These are phyloP conservation scores for Schlechtendalia chinensis DNA, from an alignment of 1,140 invertebrate genomes.

Conservation along the genomic window DNA sequence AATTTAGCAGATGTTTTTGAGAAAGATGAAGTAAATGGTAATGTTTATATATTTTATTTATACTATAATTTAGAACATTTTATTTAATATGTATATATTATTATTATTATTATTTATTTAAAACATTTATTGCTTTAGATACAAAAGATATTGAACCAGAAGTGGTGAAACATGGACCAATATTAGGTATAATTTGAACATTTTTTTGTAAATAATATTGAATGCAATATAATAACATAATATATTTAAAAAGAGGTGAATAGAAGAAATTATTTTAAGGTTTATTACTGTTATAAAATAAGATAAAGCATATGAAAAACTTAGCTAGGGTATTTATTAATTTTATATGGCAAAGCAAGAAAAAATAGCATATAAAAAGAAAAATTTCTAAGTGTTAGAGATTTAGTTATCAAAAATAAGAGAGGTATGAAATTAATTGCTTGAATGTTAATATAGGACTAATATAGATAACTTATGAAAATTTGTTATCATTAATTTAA, in stretches of 20 bases:
- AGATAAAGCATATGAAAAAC: too few species aligned
- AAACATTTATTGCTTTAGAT: neutral
- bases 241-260: neutral
- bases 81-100: neutral
- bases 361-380: too few species aligned
- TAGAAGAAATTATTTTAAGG: neutral
- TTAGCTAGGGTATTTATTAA: too few species aligned
- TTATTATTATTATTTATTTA: neutral
- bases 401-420: too few species aligned
- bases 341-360: too few species aligned
- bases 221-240: neutral
- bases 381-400: too few species aligned
- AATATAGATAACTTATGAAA: too few species aligned
- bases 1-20: slow-evolving; percentile 15
- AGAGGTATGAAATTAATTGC: too few species aligned
- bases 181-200: slow-evolving; percentile 26
- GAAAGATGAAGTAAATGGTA: slow-evolving; percentile 4
- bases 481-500: too few species aligned
- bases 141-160: slow-evolving; percentile 14
- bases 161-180: neutral
- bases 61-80: too few species aligned
- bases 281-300: too few species aligned
- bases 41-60: neutral
- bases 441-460: too few species aligned
- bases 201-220: neutral